These are phyloP conservation scores for Atta texana DNA, from an alignment of 1,140 invertebrate species.

Conservation along the genomic window DNA sequence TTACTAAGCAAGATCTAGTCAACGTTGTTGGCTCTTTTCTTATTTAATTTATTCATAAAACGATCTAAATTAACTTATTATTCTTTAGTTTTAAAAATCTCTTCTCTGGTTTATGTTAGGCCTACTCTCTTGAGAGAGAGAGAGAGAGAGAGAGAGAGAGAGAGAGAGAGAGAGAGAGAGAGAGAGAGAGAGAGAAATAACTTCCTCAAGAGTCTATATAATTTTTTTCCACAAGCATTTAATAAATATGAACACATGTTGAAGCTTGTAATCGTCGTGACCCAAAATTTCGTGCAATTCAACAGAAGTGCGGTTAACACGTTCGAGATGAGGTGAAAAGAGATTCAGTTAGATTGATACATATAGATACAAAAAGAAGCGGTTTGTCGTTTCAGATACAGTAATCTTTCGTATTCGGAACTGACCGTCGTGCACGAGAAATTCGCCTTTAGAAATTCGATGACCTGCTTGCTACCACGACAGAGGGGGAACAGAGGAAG, in stretches of 20 bases:
- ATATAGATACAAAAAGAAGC: neutral
- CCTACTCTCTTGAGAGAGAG: neutral
- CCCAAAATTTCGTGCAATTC: neutral
- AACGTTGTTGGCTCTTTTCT: no score
- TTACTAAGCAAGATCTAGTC: no score
- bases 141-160: no score
- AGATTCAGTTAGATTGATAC: slow-evolving; percentile 1
- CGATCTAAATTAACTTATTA: no score
- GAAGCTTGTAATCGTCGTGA: neutral
- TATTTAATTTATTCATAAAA: no score
- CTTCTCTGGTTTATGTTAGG: neutral
- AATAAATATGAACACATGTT: neutral
- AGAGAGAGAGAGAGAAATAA: neutral
- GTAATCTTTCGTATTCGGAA: slow-evolving; percentile 9
- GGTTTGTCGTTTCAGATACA: slow-evolving; percentile 18
- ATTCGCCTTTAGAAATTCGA: slow-evolving; percentile 53
- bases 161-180: no score
- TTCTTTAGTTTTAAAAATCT: neutral
- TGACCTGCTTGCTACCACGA: slow-evolving; percentile 36
- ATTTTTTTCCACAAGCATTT: neutral
- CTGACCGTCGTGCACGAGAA: slow-evolving; percentile 8
- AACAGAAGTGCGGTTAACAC: slow-evolving; percentile 30
- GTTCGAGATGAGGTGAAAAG: slow-evolving; percentile 3
- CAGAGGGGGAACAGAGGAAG: neutral
- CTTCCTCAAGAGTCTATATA: neutral